phyloP scores from a whole-genome alignment of 2,113 vertebrate genomes.

The Clarias batrachus region DNA sequence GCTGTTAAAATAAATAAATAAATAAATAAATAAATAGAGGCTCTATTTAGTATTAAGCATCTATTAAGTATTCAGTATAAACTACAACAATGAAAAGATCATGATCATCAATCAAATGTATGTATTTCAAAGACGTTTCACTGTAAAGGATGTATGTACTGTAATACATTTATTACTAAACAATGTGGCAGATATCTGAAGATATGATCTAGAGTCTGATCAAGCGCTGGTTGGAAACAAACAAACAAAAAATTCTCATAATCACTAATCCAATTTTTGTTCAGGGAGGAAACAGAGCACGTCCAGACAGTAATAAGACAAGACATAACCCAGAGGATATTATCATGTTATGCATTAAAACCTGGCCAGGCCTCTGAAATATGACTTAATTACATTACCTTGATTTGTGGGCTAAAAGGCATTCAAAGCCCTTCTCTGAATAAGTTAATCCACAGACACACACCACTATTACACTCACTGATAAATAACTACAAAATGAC shows the following conservation, averaged over 20 bases:
- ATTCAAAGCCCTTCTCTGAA: too few relatives aligned
- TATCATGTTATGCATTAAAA: neutral
- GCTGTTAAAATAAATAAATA: too few relatives aligned
- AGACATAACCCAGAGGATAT: constrained; percentile 19
- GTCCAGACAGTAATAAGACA: constrained; percentile 11
- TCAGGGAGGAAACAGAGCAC: constrained; percentile 17
- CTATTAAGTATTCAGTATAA: neutral
- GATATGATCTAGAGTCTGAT: neutral
- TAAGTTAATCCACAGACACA: neutral
- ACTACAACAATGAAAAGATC: neutral
- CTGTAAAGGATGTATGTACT: neutral
- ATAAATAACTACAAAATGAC: neutral
- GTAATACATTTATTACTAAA: neutral
- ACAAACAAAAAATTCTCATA: neutral
- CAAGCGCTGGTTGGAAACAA: neutral
- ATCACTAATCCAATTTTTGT: constrained; percentile 28
- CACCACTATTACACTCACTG: neutral
- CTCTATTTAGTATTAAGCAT: too few relatives aligned
- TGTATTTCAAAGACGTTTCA: neutral
- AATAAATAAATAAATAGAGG: too few relatives aligned
- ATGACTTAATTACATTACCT: neutral
- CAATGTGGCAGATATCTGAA: neutral
- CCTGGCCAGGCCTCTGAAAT: constrained; percentile 12
- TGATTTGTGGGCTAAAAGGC: neutral
- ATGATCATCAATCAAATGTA: neutral